A percentile compares a stretch with the other conserved stretches of the same genome.
phyloP scores from a whole-genome alignment of 1,140 invertebrate genomes.

The Drosophila tsacasi region DNA sequence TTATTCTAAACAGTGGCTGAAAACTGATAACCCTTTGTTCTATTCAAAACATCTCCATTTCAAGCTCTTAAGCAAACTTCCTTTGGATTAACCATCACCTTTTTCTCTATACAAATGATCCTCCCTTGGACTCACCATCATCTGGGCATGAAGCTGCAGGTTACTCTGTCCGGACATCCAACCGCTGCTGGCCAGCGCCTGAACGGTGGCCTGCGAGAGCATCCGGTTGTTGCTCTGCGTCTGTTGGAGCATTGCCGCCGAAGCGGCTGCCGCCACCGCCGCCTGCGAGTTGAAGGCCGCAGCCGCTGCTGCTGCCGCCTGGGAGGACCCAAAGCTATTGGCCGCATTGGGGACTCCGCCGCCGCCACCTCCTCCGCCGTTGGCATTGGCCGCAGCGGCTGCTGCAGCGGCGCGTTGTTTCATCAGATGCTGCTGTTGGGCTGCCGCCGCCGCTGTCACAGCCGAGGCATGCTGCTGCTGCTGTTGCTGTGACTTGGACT shows the following conservation, averaged over 20 bases:
- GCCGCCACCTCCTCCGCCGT: slow-evolving; percentile 55
- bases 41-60: neutral
- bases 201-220: slow-evolving; percentile 74
- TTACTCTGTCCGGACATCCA: slow-evolving; percentile 78
- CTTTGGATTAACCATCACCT: neutral
- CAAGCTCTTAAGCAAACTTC: neutral
- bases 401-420: slow-evolving; percentile 65
- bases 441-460: slow-evolving; percentile 80
- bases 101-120: neutral
- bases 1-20: neutral
- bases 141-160: slow-evolving; percentile 79
- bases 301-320: slow-evolving; percentile 66
- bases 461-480: slow-evolving; percentile 50
- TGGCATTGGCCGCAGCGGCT: slow-evolving; percentile 51
- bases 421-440: slow-evolving; percentile 70
- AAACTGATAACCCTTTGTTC: neutral
- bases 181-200: slow-evolving; percentile 72
- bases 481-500: slow-evolving; percentile 59
- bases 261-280: slow-evolving; percentile 57
- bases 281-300: slow-evolving; percentile 71
- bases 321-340: slow-evolving; percentile 47
- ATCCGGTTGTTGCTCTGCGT: slow-evolving; percentile 63
- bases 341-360: slow-evolving; percentile 25
- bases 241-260: slow-evolving; percentile 63
- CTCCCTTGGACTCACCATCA: slow-evolving; percentile 69